Base-by-base conservation (phyloP, 1,140 invertebrate species). In the Sycophila sp. region DNA sequence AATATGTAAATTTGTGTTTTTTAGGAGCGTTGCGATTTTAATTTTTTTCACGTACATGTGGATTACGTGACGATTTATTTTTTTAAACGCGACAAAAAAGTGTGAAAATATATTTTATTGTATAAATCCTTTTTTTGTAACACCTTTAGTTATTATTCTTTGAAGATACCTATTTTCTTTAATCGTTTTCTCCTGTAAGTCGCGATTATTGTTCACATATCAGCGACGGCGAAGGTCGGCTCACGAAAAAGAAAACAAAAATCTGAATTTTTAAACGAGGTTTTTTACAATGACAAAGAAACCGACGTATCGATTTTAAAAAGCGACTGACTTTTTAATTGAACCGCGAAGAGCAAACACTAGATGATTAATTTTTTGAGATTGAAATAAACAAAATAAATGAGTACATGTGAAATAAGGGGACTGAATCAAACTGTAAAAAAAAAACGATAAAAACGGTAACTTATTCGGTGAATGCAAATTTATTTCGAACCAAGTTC, bases 191-290 rank as follows among this genome's bases (percentile, higher is more conserved):
- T 13, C 38, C n/a, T n/a, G n/a, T 75, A 65, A 73, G 73, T 75
- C 73, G 75, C 74, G 55, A 72, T n/a, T n/a, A 77, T 72, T 72
- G 66, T 77, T 77, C 65, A 80, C 79, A 80, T 80, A 80, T 80
- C 79, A 78, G 72, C 72, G 75, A 76, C 72, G 60, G 64, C 71
- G 72, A 75, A 56, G 28, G 58, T 55, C 15, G 47, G 40, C 36
- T 62, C 47, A 28, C n/a, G n/a, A n/a, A n/a, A n/a, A n/a, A n/a
- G n/a, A n/a, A n/a, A n/a, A n/a, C n/a, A 24, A 40, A 53, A 69
- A 32, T 26, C 10, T 24, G 6, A 30, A 42, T 24, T 62, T 69
- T 53, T 62, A 42, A 34, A 32, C 22, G 15, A 19, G n/a, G 32
- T 62, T 62, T 63, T 69, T 69, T 55, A 55, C n/a, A n/a, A n/a